Percentiles rank a stretch among this genome's conserved stretches.
These are phyloP conservation scores for Leistus spinibarbis DNA, from an alignment of 2,888 invertebrate species.

Conservation along the genomic window DNA sequence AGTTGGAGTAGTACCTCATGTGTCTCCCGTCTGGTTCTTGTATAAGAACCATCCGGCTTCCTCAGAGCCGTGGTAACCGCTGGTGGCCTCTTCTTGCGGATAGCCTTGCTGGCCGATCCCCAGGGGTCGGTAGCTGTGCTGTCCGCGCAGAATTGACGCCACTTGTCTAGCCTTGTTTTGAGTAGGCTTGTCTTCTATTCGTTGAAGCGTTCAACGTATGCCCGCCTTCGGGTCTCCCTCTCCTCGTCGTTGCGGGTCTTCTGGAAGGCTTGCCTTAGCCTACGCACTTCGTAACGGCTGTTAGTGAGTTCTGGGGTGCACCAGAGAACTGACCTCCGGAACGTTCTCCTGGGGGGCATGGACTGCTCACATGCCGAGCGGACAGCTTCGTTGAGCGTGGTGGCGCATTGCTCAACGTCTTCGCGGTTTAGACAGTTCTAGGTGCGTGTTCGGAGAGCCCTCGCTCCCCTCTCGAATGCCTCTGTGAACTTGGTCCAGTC, in stretches of 20 bases:
- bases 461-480: no score
- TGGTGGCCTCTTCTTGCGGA: no score
- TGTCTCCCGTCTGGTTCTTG: constrained; percentile 6
- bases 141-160: constrained; percentile 28
- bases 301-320: constrained; percentile 35
- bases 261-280: constrained; percentile 8
- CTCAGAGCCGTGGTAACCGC: neutral
- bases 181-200: constrained; percentile 22
- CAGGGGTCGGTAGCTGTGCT: constrained; percentile 34
- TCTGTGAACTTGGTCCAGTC: neutral
- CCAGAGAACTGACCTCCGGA: constrained; percentile 30
- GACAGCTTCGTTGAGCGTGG: no score
- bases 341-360: no score
- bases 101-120: constrained; percentile 25
- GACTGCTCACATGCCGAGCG: no score
- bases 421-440: no score
- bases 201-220: neutral
- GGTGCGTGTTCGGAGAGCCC: no score
- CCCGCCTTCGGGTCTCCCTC: neutral
- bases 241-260: neutral
- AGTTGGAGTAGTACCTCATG: neutral
- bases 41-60: neutral
- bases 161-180: constrained; percentile 13
- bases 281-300: neutral
- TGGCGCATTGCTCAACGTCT: no score